Base-by-base conservation (phyloP, 2,113 vertebrate species). In the Cyanocitta stelleri region DNA sequence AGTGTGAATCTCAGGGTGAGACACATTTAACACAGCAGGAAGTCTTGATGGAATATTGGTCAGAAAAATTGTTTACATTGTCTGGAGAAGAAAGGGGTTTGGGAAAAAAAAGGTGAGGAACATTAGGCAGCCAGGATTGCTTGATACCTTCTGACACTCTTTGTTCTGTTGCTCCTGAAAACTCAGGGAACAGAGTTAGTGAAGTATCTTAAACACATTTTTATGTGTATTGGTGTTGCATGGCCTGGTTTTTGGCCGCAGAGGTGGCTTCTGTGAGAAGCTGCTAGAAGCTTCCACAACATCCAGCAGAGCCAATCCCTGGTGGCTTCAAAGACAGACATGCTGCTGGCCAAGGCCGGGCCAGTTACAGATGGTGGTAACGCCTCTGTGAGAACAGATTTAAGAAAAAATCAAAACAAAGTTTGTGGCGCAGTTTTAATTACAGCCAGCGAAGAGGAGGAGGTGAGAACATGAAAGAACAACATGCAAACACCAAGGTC, bases 21-120 rank as follows among this genome's bases (percentile, higher is more conserved):
- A 85, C 24, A 39, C 69, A 58, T 93, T 95, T 91, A 94, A 61
- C 67, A 3, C 91, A 87, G 85, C 67, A 44, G 93, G 89, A 79
- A 58, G 11, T 37, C 69, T 78, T 73, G 54, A 68, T 95, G n/a
- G 71, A 32, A 58, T 91, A 61, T 35, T 82, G 66, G 56, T 51
- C 78, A 39, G 58, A 71, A 96, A 78, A 95, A 87, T 29, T 81
- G 51, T 80, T 90, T 75, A 29, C 54, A 61, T 79, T 85, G 54
- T 69, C 66, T 79, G 18, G 29, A 82, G 52, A 59, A 81, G 49
- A 86, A 86, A 71, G 18, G 5, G 4, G 5, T 56, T 67, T 5
- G 27, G 52, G 52, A 37, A 13, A 85, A 75, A 44, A 82, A 87
- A 82, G 73, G 29, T 39, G 49, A 59, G 44, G 41, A 87, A 37